Evolutionary conservation across 1,140 invertebrate species (phyloP), one percentile per base, ranked within the genome.

Genomic region (Bombus affinis): DNA sequence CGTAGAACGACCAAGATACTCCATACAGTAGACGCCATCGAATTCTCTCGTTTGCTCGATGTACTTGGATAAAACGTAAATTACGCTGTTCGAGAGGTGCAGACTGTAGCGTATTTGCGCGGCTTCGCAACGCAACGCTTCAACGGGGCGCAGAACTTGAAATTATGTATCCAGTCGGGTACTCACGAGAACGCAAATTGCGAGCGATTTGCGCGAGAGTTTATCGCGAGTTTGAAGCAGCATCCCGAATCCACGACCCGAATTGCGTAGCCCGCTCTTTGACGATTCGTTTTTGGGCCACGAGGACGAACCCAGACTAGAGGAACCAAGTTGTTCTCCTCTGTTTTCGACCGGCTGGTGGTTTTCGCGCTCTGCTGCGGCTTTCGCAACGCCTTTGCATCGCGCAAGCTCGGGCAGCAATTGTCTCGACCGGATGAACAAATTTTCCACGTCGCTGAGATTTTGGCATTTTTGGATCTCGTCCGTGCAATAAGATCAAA

Each of bases 21-120:
- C 39, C 22, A n/a, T 18, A 39, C 65, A 18, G 44, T 62, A 22
- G 53, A n/a, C 70, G 57, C 86, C 77, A 76, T 87, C 81, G 79
- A 81, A 89, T 88, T 88, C 66, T 25, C 44, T 72, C 68, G 81
- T 77, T 88, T 80, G 0, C 47, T 6, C 37, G 37, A 25, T 28
- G 72, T 53, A 75, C 47, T 62, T 81, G 39, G 80, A 47, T 70
- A 74, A 85, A 88, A 79, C 57, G 72, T 68, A 86, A 89, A 89
- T 89, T 88, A 74, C 57, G 42, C 44, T 53, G 62, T 70, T 62
- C 73, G 32, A 53, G 39, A 25, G 32, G 53, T n/a, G n/a, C 73
- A n/a, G 62, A 82, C 78, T 83, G 72, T 62, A 47, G 28, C 37
- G 74, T 87, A 88, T 88, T 88, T 88, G 68, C 85, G 53, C 42